Base-by-base conservation (phyloP, 2,888 invertebrate genomes). In the Nomada flava region DNA sequence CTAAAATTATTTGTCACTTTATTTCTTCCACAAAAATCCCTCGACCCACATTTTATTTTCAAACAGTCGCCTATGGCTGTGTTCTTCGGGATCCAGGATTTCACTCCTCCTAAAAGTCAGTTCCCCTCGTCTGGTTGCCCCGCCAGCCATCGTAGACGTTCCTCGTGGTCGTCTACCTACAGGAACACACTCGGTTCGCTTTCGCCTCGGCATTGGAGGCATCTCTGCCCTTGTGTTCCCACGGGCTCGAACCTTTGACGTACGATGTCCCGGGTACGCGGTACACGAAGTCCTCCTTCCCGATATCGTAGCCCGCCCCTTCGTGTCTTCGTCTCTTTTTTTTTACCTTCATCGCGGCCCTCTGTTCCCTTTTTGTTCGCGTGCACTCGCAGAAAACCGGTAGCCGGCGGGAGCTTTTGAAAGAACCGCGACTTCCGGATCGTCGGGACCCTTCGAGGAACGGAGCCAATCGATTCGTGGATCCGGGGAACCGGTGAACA, bases 181-280 rank as follows among this genome's bases (percentile, higher is more conserved):
- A 71, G 79, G 73, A 76, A 67, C 73, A 79, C 78, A 75, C 59
- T 64, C 72, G 76, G 75, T 65, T 75, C 75, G 79, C 65, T 60
- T 53, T 80, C 50, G 65, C 67, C 62, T 70, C 83, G 79, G 72
- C 75, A 65, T 67, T 63, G 77, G 59, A 85, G 82, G 84, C 74
- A 86, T 86, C 86, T 87, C 84, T 80, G 76, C 79, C 79, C 81
- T 81, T 79, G 79, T 85, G 91, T 91, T 91, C 91, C 91, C 91
- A 91, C 91, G 91, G 86, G 77, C 80, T 86, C 80, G 77, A 76
- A 87, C 82, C 84, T 85, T 89, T 89, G 89, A 90, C 89, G 86
- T 89, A 90, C 88, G 88, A 89, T 86, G 88, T 88, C 83, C 82
- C 80, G 78, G 84, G 68, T 82, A 77, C 82, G 75, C 79, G 79